These are phyloP conservation scores for Butastur rufipennis DNA, from an alignment of 2,113 vertebrate species.

Conservation along the genomic window DNA sequence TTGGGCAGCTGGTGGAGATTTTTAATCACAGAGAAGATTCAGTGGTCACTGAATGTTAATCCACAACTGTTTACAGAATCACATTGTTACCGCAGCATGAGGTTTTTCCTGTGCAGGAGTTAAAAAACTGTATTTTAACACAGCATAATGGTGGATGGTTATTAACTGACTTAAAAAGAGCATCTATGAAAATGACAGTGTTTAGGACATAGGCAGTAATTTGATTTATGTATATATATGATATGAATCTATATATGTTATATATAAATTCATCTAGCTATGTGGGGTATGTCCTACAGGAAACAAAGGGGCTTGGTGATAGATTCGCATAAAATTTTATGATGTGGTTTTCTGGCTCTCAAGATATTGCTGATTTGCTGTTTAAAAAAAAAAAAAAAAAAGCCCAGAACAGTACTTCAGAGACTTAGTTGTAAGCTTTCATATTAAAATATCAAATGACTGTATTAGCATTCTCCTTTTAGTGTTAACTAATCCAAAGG, in stretches of 20 bases:
- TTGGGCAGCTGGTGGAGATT: not conserved
- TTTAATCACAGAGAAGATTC: slow-evolving; percentile 30
- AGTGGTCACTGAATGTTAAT: slow-evolving; percentile 22
- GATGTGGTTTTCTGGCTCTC: not conserved
- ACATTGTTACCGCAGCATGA: not conserved
- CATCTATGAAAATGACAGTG: not conserved
- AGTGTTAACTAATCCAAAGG: not conserved
- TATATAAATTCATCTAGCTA: not conserved
- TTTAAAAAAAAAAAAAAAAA: not conserved
- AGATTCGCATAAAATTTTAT: not conserved
- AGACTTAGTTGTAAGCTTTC: not conserved
- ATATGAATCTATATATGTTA: not conserved
- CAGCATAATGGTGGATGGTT: not conserved
- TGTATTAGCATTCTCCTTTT: not conserved
- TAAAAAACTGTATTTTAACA: not conserved
- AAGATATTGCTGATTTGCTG: not conserved
- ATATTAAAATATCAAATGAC: not conserved
- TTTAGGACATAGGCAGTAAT: not conserved
- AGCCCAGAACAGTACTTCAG: not conserved
- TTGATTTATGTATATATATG: not conserved
- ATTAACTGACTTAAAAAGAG: not conserved
- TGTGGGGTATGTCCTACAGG: not conserved
- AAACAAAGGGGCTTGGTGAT: not conserved
- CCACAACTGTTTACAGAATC: not conserved
- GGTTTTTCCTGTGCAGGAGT: not conserved